Evolutionary conservation across 1,140 invertebrate genomes (phyloP).

Genomic region (Drosophila subobscura): DNA sequence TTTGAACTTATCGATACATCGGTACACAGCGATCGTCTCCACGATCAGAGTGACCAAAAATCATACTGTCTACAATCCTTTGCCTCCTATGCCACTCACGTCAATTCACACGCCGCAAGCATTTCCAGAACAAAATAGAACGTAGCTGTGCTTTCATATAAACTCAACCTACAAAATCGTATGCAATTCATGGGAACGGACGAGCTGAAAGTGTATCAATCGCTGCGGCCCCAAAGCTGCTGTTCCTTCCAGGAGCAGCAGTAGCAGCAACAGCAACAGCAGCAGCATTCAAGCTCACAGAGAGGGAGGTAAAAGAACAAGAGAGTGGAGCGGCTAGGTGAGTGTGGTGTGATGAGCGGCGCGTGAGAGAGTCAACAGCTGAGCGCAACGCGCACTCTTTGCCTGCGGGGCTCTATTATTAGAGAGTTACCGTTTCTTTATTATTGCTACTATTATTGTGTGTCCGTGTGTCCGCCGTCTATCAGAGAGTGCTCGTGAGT

Average conservation of each 20-base stretch:
- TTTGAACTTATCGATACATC: no score
- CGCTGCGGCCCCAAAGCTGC: slow-evolving; percentile 41
- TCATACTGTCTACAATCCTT: no score
- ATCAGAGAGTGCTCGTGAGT: slow-evolving; percentile 4
- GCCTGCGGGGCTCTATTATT: slow-evolving; percentile 65
- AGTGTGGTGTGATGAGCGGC: slow-evolving; percentile 19
- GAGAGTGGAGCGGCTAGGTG: slow-evolving; percentile 6
- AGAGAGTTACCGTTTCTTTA: slow-evolving; percentile 79
- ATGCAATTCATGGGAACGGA: no score
- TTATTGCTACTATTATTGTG: slow-evolving; percentile 69
- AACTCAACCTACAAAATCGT: no score
- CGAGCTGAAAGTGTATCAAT: no score
- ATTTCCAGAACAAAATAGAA: no score
- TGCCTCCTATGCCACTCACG: no score
- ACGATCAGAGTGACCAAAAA: no score
- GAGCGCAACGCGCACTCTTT: slow-evolving; percentile 36
- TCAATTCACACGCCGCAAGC: no score
- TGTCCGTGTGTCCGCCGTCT: no score
- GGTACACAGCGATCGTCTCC: no score
- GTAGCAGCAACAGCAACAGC: slow-evolving; percentile 1
- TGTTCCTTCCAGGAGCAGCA: slow-evolving; percentile 10
- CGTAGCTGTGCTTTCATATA: no score
- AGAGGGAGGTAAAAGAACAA: slow-evolving; percentile 10
- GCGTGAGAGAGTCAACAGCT: slow-evolving; percentile 48
- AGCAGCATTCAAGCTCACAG: slow-evolving; percentile 12